Percentiles rank a stretch among this genome's conserved stretches.
These are phyloP conservation scores for Molossus alvarezi DNA, from an alignment of 2,797 vertebrate species.

Conservation along the genomic window DNA sequence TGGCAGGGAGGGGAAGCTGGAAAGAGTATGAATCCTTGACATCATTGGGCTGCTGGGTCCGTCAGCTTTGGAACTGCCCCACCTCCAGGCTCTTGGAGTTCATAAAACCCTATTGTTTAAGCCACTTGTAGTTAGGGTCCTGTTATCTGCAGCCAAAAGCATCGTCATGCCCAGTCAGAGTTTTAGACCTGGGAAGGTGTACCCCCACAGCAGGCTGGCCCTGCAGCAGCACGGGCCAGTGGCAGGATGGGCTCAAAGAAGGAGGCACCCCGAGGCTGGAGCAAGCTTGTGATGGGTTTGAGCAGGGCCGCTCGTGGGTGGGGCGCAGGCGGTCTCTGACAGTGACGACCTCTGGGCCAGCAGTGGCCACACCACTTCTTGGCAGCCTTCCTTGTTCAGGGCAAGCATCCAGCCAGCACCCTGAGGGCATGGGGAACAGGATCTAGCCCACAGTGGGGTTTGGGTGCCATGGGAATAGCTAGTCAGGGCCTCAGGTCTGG, in stretches of 20 bases:
- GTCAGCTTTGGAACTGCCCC: background rate
- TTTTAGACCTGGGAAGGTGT: background rate
- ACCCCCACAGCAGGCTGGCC: background rate
- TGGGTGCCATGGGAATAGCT: background rate
- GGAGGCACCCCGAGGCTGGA: background rate
- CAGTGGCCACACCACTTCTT: background rate
- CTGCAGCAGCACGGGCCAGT: background rate
- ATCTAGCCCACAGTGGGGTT: background rate
- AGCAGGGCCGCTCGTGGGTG: background rate
- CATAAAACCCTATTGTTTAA: background rate
- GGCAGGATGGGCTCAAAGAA: background rate
- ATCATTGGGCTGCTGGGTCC: background rate
- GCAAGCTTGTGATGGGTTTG: background rate
- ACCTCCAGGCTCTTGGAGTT: background rate
- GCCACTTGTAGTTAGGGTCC: background rate
- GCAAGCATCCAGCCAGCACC: background rate
- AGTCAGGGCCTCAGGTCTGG: background rate
- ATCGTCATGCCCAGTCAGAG: background rate
- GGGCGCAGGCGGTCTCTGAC: background rate
- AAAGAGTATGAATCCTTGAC: background rate
- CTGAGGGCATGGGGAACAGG: background rate
- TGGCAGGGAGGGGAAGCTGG: background rate
- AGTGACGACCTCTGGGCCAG: background rate
- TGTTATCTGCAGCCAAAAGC: background rate
- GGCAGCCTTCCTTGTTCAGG: background rate